Base-by-base conservation (phyloP, 2,888 invertebrate genomes). In the Mythimna ferrago region DNA sequence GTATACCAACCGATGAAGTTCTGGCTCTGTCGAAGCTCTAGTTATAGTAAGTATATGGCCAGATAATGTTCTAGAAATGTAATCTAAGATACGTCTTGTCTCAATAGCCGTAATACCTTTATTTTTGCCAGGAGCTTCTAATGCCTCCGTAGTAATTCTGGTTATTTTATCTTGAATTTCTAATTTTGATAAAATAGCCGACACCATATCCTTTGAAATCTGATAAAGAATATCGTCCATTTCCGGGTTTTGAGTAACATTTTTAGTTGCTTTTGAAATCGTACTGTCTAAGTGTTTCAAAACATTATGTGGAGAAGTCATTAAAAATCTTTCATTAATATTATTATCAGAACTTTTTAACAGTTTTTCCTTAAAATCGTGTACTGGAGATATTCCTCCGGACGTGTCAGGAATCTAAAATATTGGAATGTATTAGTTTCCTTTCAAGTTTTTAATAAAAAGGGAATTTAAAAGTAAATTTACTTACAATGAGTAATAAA, bases 81-180 rank as follows among this genome's bases (percentile, higher is more conserved):
- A 96, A 86, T 96, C 96, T 68, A 96, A 86, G 84, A 96, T 96
- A 51, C 96, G 91, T 80, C 96, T 88, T 0, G 96, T 96, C 83
- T 96, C 96, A 78, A 96, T 96, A 16, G 96, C 96, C 38, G 95
- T 95, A 64, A 95, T 93, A 2, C 96, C 96, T 88, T 94, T 95
- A 81, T 91, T 93, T 87, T 93, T 94, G 0, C 95, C 95, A 6
- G 95, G 93, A 4, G 95, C 95, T 84, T 95, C 95, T 6, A 96
- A 88, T 16, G 96, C 96, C 82, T 96, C 95, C 82, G 90, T 92
- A 5, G 96, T 95, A 32, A 96, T 93, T 88, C 94, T 92, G 5
- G 96, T 96, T 54, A 96, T 95, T 91, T 95, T 96, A 77, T 96
- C 96, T 88, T 96, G 96, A 61, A 94, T 92, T 87, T 96, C 95